Percentiles rank a stretch among this genome's conserved stretches.
Evolutionary conservation across 2,888 invertebrate genomes (phyloP).

Genomic region (Portevinia maculata): DNA sequence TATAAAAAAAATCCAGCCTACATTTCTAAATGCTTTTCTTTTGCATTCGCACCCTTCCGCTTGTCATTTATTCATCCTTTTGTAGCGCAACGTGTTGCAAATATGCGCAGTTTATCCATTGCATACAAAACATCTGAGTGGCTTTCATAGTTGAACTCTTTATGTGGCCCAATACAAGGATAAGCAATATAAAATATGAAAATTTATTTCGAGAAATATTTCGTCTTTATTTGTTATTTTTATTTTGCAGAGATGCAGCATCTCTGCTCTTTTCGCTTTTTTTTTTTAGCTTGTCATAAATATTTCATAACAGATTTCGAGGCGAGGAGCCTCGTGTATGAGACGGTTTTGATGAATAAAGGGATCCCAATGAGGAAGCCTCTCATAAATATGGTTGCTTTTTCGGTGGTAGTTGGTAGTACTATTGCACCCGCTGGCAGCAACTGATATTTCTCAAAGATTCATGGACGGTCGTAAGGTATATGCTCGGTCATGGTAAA

Average conservation of each 20-base stretch:
- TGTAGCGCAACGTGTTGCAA: background rate
- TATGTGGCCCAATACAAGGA: constrained; percentile 37
- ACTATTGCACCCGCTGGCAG: no score
- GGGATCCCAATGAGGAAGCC: no score
- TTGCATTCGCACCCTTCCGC: background rate
- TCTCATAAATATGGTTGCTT: no score
- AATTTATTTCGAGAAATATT: constrained; percentile 46
- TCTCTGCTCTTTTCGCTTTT: background rate
- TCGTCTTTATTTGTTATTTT: constrained; percentile 26
- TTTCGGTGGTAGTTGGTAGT: no score
- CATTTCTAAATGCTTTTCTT: constrained; percentile 1
- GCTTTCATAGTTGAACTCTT: constrained; percentile 31
- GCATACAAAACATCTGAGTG: constrained; percentile 40
- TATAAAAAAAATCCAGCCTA: no score
- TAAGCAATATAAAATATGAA: constrained; percentile 43
- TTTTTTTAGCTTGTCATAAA: constrained; percentile 31
- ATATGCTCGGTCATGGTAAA: no score
- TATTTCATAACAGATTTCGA: constrained; percentile 23
- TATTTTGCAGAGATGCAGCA: constrained; percentile 5
- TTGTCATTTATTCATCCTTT: background rate
- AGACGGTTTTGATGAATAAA: no score
- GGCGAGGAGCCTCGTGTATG: background rate
- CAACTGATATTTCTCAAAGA: no score
- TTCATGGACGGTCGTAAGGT: no score
- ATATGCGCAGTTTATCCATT: constrained; percentile 11